phyloP scores from a whole-genome alignment of 2,888 invertebrate species.

The Ethmia dodecea region DNA sequence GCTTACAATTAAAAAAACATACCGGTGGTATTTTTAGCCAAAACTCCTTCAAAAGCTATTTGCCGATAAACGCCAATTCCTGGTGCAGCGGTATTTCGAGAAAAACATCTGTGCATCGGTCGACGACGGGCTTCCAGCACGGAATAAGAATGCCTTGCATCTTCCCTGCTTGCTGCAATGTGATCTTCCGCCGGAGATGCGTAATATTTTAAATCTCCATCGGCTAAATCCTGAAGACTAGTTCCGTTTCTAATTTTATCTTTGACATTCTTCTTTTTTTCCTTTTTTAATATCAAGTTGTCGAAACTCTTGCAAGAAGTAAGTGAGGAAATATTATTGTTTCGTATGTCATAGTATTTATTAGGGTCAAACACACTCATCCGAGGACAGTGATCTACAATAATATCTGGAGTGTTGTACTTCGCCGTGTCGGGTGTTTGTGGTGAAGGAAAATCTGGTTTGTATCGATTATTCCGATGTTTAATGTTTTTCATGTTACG shows the following conservation, averaged over 20 bases:
- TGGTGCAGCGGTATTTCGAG: slow-evolving; percentile 47
- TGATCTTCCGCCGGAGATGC: slow-evolving; percentile 46
- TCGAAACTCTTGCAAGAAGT: slow-evolving; percentile 69
- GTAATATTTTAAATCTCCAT: slow-evolving; percentile 58
- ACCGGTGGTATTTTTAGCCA: slow-evolving; percentile 39
- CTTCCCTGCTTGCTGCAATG: slow-evolving; percentile 33
- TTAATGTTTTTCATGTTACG: slow-evolving; percentile 65
- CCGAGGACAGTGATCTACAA: slow-evolving; percentile 55
- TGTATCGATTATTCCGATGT: slow-evolving; percentile 48
- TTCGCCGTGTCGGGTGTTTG: slow-evolving; percentile 28
- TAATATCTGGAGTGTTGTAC: slow-evolving; percentile 53
- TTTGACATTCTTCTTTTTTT: slow-evolving; percentile 33
- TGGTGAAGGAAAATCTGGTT: slow-evolving; percentile 33
- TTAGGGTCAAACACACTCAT: slow-evolving; percentile 57
- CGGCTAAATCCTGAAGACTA: slow-evolving; percentile 61
- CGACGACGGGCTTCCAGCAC: slow-evolving; percentile 51
- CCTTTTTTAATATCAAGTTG: slow-evolving; percentile 53
- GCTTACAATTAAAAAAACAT: slow-evolving; percentile 12
- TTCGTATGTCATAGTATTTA: slow-evolving; percentile 55
- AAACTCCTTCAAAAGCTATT: slow-evolving; percentile 46
- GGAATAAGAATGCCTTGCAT: slow-evolving; percentile 57
- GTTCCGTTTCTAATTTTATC: slow-evolving; percentile 49
- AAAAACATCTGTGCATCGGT: slow-evolving; percentile 40
- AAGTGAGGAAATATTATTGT: slow-evolving; percentile 54
- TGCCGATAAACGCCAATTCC: slow-evolving; percentile 63